Conservation (phyloP, 2,113 vertebrate species). For the Acrocephalus kingi region DNA sequence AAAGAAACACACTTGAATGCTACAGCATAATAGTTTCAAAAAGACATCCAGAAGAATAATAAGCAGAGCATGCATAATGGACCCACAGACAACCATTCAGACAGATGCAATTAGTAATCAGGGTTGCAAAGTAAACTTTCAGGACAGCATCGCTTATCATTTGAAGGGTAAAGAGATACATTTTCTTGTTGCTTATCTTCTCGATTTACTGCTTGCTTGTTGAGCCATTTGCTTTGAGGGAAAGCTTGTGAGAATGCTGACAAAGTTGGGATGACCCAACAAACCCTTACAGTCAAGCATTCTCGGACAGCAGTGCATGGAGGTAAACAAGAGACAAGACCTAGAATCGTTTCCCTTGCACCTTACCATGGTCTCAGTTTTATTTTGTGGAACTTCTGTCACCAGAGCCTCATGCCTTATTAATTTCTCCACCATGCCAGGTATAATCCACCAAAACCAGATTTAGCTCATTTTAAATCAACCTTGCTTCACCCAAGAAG, state of each 20-base stretch:
- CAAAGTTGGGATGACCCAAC: neutral
- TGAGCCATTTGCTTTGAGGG: neutral
- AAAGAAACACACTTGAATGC: constrained; percentile 20
- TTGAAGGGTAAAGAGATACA: neutral
- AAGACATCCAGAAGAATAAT: neutral
- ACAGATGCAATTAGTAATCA: neutral
- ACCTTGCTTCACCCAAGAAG: neutral
- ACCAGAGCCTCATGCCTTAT: neutral
- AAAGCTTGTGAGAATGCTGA: neutral
- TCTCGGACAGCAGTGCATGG: neutral
- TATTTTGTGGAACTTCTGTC: neutral
- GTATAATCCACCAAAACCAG: neutral
- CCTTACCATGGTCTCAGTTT: neutral
- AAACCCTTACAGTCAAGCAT: neutral
- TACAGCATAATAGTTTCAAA: constrained; percentile 10
- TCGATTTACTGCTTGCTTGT: neutral
- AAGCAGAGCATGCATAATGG: neutral
- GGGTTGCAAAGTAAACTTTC: neutral
- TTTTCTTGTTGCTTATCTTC: neutral
- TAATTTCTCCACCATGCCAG: neutral
- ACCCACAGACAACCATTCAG: neutral
- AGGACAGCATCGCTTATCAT: neutral
- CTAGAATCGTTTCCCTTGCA: neutral
- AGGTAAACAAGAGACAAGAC: neutral
- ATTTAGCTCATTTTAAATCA: neutral